Evolutionary conservation across 1,140 invertebrate species (phyloP), one percentile per base, ranked within the genome.

Genomic region (Drosophila melanica): DNA sequence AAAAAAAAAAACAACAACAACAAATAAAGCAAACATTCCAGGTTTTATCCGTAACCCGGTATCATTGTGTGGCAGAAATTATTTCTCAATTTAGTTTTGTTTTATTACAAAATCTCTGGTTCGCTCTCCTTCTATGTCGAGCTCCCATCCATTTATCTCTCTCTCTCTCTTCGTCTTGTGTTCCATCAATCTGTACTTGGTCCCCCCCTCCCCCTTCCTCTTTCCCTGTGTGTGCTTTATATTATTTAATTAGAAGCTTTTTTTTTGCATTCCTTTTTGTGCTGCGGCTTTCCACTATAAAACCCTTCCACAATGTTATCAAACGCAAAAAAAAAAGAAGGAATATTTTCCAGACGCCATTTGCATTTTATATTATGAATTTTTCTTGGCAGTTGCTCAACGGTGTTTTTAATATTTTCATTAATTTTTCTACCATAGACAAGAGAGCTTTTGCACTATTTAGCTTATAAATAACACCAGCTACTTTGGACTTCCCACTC

Each of bases 191-290:
- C 20, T 47, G 20, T 18, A 11, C 8, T 7, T 44, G 9, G 16
- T 35, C 27, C 4, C n/a, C 6, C 14, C n/a, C 10, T 4, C 35
- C n/a, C 27, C 4, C 12, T 39, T 30, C 10, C n/a, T 33, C n/a
- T n/a, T 42, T 55, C 12, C 35, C 12, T 30, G 16, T 50, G 16
- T 39, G 27, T 18, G 58, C 23, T 54, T 54, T 59, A 14, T 20
- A 16, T n/a, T 18, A 51, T 74, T 74, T 74, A 62, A 68, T 74
- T 74, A 68, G 53, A n/a, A n/a, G 57, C 35, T 71, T 57, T n/a
- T 64, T 58, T 50, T 41, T 47, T 33, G n/a, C 45, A 41, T 51
- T 67, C 35, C 20, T 39, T 50, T 39, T 39, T 33, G 18, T 58
- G 33, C 37, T 54, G 47, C 41, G 48, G 50, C 18, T 62, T 55